These are phyloP conservation scores for Leptopilina myrica DNA, from an alignment of 2,888 invertebrate genomes.

Conservation along the genomic window DNA sequence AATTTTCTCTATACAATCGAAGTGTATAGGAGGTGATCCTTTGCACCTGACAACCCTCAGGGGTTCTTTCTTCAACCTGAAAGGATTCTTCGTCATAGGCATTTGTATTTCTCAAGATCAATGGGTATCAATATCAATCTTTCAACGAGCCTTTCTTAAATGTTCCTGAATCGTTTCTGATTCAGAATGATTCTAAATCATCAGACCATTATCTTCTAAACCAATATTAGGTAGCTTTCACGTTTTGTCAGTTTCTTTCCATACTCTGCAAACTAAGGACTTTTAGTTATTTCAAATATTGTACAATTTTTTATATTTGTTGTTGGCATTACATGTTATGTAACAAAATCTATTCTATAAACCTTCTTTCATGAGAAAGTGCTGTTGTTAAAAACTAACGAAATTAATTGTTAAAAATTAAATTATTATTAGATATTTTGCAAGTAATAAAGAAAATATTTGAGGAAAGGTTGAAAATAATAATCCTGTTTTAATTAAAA, in stretches of 20 bases:
- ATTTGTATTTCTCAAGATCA: conserved; percentile 67
- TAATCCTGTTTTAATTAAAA: too few species aligned
- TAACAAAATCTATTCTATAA: not conserved
- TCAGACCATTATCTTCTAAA: conserved; percentile 24
- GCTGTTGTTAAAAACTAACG: too few species aligned
- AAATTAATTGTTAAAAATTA: too few species aligned
- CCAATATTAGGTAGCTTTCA: conserved; percentile 31
- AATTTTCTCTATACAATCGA: conserved; percentile 60
- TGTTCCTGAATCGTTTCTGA: conserved; percentile 2
- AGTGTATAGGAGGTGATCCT: conserved; percentile 53
- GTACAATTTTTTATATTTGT: too few species aligned
- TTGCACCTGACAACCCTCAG: conserved; percentile 71
- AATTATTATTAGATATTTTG: too few species aligned
- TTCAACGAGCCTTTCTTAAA: conserved; percentile 24
- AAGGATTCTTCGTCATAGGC: conserved; percentile 62
- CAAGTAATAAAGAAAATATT: too few species aligned
- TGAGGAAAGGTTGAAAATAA: too few species aligned
- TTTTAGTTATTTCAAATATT: too few species aligned
- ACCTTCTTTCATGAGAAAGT: too few species aligned
- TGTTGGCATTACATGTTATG: too few species aligned
- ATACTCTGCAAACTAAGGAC: too few species aligned
- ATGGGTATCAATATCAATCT: conserved; percentile 71
- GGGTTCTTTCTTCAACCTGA: conserved; percentile 59
- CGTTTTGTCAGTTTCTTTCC: conserved; percentile 4
- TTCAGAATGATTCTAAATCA: conserved; percentile 10